phyloP scores from a whole-genome alignment of 2,797 vertebrate genomes.

The Acomys russatus region DNA sequence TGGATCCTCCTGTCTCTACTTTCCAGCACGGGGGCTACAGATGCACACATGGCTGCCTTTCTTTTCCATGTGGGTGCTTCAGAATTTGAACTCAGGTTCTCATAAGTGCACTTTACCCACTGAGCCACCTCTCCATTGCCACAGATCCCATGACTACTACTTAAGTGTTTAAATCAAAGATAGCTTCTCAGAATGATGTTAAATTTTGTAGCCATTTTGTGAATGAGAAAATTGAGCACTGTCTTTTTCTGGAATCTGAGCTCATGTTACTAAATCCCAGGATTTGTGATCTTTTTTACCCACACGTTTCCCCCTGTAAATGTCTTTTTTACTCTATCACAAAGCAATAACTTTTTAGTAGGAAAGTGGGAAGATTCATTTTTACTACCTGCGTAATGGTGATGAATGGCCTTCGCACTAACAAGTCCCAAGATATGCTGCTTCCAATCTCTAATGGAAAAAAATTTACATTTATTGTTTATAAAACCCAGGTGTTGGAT shows the following conservation, averaged over 20 bases:
- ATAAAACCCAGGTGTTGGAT: constrained; percentile 23
- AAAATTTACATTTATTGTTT: neutral
- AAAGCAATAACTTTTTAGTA: neutral
- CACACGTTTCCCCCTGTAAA: neutral
- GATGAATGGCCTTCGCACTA: neutral
- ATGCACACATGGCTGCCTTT: neutral
- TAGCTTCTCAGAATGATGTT: neutral
- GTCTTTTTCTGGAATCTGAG: neutral
- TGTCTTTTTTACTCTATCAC: neutral
- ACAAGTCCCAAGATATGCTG: neutral
- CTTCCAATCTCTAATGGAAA: neutral
- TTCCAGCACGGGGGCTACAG: neutral
- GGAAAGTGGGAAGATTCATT: neutral
- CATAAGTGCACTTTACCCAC: too few species aligned
- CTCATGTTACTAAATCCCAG: neutral
- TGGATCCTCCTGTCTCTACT: neutral
- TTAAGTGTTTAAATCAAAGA: neutral
- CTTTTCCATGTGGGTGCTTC: neutral
- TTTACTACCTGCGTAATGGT: neutral
- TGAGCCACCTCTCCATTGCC: neutral
- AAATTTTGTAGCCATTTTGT: neutral
- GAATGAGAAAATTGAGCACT: neutral
- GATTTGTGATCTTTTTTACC: neutral
- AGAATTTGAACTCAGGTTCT: neutral
- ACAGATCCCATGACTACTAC: neutral